A percentile compares a stretch with the other conserved stretches of the same genome.
These are phyloP conservation scores for Synanthedon andrenaeformis DNA, from an alignment of 2,888 invertebrate species.

Conservation along the genomic window DNA sequence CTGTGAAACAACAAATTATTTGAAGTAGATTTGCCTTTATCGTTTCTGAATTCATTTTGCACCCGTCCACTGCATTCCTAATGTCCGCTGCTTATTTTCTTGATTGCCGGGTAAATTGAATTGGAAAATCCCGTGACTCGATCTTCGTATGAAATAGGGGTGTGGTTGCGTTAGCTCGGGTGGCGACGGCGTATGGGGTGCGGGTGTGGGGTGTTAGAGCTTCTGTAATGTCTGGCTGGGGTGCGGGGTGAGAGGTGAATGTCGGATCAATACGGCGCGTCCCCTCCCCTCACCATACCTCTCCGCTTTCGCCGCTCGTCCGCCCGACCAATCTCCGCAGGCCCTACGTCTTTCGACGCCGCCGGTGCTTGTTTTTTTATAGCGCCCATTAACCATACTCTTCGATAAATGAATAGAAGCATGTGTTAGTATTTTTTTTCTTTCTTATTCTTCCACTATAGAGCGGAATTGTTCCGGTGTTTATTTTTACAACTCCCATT, in stretches of 20 bases:
- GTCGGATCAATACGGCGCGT: slow-evolving; percentile 54
- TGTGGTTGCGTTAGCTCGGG: slow-evolving; percentile 57
- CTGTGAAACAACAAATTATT: background rate
- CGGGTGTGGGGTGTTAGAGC: slow-evolving; percentile 35
- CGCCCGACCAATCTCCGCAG: slow-evolving; percentile 59
- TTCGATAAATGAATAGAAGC: slow-evolving; percentile 62
- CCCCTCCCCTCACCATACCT: slow-evolving; percentile 39
- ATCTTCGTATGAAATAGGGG: slow-evolving; percentile 56
- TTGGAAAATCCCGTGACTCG: slow-evolving; percentile 68
- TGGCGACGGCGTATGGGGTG: slow-evolving; percentile 19
- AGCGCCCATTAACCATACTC: slow-evolving; percentile 59
- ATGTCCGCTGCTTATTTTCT: slow-evolving; percentile 19
- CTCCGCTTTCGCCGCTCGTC: slow-evolving; percentile 12
- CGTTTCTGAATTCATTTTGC: background rate
- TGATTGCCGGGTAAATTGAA: slow-evolving; percentile 51
- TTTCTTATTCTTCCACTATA: slow-evolving; percentile 9
- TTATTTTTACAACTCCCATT: slow-evolving; percentile 11
- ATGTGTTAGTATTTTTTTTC: slow-evolving; percentile 40
- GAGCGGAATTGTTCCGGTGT: slow-evolving; percentile 16
- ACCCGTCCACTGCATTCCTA: background rate
- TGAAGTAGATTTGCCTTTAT: background rate
- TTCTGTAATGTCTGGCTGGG: slow-evolving; percentile 48
- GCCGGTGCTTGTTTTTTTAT: slow-evolving; percentile 64
- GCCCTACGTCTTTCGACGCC: slow-evolving; percentile 68
- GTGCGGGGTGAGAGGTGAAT: slow-evolving; percentile 22